These are phyloP conservation scores for Halcyon chelicuti DNA, from an alignment of 2,797 vertebrate species.

Conservation along the genomic window DNA sequence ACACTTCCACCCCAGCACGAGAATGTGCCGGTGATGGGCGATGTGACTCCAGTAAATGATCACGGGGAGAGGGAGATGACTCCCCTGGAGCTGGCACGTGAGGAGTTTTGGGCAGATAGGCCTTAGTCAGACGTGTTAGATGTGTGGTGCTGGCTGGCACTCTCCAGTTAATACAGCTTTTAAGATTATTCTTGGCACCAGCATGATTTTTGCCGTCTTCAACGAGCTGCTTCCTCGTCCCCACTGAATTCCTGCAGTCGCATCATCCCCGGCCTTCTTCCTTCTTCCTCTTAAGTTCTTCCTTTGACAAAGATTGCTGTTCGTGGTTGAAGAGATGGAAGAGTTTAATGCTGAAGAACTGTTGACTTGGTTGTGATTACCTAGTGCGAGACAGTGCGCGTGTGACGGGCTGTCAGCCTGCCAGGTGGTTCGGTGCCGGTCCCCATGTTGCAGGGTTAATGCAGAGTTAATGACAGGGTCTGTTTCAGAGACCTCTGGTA, in stretches of 20 bases:
- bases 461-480: background rate
- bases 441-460: fast-evolving
- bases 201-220: background rate
- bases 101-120: background rate
- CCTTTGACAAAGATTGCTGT: background rate
- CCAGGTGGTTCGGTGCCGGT: background rate
- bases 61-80: background rate
- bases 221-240: background rate
- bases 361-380: background rate
- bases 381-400: background rate
- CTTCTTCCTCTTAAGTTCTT: background rate
- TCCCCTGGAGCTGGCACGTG: background rate
- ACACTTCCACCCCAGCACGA: background rate
- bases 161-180: background rate
- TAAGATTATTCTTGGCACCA: background rate
- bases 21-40: background rate
- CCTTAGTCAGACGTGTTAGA: background rate
- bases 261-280: background rate
- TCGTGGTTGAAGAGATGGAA: background rate
- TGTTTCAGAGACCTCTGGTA: background rate
- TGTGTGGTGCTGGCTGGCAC: background rate
- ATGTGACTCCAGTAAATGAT: background rate
- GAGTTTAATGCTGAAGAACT: background rate
- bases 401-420: background rate
- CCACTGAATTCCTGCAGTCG: background rate